Conservation (phyloP, 2,113 vertebrate species). For the Hydropotes inermis region DNA sequence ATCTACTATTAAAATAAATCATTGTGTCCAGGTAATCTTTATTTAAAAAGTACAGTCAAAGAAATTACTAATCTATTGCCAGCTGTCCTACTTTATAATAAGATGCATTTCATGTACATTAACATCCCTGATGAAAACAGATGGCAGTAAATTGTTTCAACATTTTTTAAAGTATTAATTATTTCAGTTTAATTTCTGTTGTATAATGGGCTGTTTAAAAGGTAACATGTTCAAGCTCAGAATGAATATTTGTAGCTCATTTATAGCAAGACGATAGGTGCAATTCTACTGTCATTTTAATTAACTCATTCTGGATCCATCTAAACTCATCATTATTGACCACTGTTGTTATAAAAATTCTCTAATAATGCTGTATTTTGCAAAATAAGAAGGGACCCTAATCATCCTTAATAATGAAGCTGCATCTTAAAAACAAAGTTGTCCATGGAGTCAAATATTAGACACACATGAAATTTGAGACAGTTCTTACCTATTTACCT, state of each 20-base stretch:
- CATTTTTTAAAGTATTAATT: constrained; percentile 74
- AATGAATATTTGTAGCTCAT: constrained; percentile 44
- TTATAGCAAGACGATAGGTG: constrained; percentile 58
- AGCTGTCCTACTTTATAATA: constrained; percentile 57
- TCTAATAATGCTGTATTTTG: constrained; percentile 22
- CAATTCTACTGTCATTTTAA: constrained; percentile 72
- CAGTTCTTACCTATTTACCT: background rate
- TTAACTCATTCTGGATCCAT: constrained; percentile 70
- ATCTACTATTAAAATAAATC: constrained; percentile 59
- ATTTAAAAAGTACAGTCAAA: constrained; percentile 17
- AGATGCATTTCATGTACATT: constrained; percentile 64
- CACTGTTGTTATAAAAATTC: constrained; percentile 52
- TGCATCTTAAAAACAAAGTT: constrained; percentile 48
- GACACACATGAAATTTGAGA: background rate
- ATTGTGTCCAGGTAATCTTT: constrained; percentile 56
- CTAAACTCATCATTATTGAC: constrained; percentile 60
- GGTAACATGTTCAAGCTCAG: constrained; percentile 60
- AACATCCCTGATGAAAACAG: constrained; percentile 77
- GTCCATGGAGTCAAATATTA: constrained; percentile 17
- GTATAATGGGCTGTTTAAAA: constrained; percentile 57
- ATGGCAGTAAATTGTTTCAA: constrained; percentile 73
- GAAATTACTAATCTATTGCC: background rate
- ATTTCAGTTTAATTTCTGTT: constrained; percentile 70
- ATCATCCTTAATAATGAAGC: constrained; percentile 40
- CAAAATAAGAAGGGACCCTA: constrained; percentile 46